Percentiles rank a stretch among this genome's conserved stretches.
Evolutionary conservation across 2,797 vertebrate species (phyloP).

Genomic region (Rhynchonycteris naso): DNA sequence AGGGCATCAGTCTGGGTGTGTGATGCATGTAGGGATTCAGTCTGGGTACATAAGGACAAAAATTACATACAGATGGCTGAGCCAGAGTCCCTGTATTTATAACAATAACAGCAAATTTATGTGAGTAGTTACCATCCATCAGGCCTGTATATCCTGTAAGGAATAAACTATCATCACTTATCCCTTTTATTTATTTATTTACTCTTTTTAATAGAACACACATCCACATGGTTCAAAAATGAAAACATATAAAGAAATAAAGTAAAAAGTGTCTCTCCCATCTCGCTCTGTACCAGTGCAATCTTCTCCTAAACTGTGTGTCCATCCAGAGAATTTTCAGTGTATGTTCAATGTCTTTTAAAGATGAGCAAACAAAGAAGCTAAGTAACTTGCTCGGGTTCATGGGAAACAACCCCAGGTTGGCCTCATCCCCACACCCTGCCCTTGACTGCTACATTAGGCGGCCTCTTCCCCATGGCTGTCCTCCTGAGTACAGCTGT

Average conservation of each 20-base stretch:
- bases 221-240: neutral
- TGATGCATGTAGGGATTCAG: too few relatives aligned
- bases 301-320: neutral
- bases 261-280: neutral
- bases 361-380: neutral
- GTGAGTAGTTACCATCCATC: neutral
- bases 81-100: neutral
- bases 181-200: neutral
- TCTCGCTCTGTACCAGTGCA: neutral
- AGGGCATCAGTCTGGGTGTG: neutral
- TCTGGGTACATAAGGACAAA: neutral
- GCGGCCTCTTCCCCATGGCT: neutral
- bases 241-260: neutral
- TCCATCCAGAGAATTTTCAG: neutral
- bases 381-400: neutral
- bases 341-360: neutral
- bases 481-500: neutral
- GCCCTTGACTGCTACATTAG: neutral
- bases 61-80: neutral
- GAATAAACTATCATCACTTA: neutral
- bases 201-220: neutral
- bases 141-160: neutral
- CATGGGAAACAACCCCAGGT: too few relatives aligned
- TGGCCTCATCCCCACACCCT: neutral
- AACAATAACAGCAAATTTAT: neutral